phyloP scores from a whole-genome alignment of 64 coral and sea anemone species.

The Montipora cactus region DNA sequence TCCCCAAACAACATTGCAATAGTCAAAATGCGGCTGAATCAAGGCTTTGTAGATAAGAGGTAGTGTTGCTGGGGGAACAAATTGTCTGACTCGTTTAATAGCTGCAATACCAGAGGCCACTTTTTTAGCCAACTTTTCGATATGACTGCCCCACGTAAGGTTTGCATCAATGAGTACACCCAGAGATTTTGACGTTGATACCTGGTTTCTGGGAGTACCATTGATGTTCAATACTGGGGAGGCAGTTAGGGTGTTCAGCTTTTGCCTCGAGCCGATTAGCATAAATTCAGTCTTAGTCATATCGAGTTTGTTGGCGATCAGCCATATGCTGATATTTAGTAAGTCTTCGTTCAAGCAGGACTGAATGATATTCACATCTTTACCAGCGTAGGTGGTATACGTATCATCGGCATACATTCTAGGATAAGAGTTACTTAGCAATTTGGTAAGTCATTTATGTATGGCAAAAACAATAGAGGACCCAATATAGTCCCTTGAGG shows the following conservation, averaged over 20 bases:
- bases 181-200: too few species aligned
- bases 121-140: slow-evolving; percentile 24
- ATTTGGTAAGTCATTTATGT: too few species aligned
- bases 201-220: not conserved
- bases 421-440: too few species aligned
- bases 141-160: not conserved
- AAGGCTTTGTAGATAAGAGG: not conserved
- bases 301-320: slow-evolving; percentile 38
- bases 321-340: slow-evolving; percentile 33
- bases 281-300: slow-evolving; percentile 5
- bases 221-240: not conserved
- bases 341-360: slow-evolving; percentile 33
- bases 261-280: too few species aligned
- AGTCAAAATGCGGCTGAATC: slow-evolving; percentile 1
- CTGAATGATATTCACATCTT: too few species aligned
- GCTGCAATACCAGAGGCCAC: slow-evolving; percentile 28
- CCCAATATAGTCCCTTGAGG: too few species aligned
- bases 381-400: too few species aligned
- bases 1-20: slow-evolving; percentile 28
- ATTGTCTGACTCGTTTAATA: slow-evolving; percentile 3
- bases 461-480: too few species aligned
- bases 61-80: too few species aligned
- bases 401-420: too few species aligned
- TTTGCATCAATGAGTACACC: too few species aligned
- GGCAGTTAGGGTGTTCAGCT: not conserved